A percentile compares a stretch with the other conserved stretches of the same genome.
Evolutionary conservation across 2,888 invertebrate species (phyloP).

Genomic region (Limnephilus marmoratus): DNA sequence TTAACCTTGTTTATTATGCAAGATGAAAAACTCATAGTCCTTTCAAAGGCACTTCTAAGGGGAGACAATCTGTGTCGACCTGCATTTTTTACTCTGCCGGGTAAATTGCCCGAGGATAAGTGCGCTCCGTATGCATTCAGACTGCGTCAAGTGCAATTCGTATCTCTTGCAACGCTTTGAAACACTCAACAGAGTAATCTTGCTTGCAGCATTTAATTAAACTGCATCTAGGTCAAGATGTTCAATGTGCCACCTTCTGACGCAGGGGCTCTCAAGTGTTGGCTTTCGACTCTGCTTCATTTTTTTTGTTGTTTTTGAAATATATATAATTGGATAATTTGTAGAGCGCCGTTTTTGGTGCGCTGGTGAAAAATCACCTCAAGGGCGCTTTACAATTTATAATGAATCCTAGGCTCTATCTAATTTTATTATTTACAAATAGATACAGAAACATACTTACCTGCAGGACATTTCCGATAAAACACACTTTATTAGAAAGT

Average conservation of each 20-base stretch:
- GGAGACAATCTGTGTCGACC: constrained; percentile 7
- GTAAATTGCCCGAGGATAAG: constrained; percentile 20
- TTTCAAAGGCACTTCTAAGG: background rate
- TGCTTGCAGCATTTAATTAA: constrained; percentile 56
- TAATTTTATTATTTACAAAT: too few species aligned
- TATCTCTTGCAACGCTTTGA: constrained; percentile 33
- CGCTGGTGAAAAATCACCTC: too few species aligned
- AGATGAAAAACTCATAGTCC: background rate
- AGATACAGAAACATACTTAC: too few species aligned
- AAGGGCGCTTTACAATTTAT: too few species aligned
- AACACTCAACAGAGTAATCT: constrained; percentile 49
- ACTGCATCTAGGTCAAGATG: constrained; percentile 48
- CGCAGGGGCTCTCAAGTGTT: constrained; percentile 3
- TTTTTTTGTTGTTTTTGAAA: background rate
- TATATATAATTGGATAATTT: too few species aligned
- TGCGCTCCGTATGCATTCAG: constrained; percentile 24
- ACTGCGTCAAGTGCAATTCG: constrained; percentile 46
- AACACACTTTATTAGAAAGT: too few species aligned
- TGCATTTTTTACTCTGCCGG: constrained; percentile 14
- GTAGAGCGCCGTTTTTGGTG: too few species aligned
- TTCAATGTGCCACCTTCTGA: constrained; percentile 12
- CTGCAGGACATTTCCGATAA: too few species aligned
- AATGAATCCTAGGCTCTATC: too few species aligned
- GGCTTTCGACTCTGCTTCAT: background rate
- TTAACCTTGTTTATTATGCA: background rate